These are phyloP conservation scores for Bothrops jararaca DNA, from an alignment of 2,113 vertebrate genomes.

Conservation along the genomic window DNA sequence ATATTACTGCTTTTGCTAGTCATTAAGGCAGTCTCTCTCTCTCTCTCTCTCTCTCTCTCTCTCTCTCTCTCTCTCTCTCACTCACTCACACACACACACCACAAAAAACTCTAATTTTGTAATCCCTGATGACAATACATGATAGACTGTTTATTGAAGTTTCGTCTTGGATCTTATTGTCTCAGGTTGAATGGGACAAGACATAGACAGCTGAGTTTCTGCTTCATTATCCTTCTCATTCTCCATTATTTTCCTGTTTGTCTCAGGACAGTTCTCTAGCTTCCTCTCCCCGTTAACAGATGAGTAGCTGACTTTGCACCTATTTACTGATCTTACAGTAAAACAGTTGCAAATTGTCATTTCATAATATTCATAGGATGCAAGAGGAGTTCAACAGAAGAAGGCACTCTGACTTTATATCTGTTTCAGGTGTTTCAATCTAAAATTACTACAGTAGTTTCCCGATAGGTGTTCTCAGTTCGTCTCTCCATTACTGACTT, in stretches of 20 bases:
- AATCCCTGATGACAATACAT: neutral
- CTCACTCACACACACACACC: too few relatives aligned
- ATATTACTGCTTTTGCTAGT: neutral
- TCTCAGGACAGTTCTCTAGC: neutral
- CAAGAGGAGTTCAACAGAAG: neutral
- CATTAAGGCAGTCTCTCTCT: too few relatives aligned
- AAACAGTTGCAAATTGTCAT: neutral
- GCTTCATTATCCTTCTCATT: neutral
- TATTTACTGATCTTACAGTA: neutral
- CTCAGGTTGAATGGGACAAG: neutral
- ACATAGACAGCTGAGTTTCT: neutral
- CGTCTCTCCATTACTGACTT: neutral
- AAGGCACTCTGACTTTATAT: neutral
- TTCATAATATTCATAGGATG: neutral
- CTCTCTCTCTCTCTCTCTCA: too few relatives aligned
- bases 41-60: too few relatives aligned
- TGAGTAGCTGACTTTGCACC: neutral
- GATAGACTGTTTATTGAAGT: neutral
- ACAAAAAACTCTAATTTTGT: neutral
- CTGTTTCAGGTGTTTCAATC: neutral
- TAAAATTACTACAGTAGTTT: neutral
- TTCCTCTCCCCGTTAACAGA: neutral
- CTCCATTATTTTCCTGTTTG: neutral
- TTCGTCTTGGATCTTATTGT: neutral
- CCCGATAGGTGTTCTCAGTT: neutral